Evolutionary conservation across 2,888 invertebrate genomes (phyloP).

Genomic region (Theodoxus fluviatilis): DNA sequence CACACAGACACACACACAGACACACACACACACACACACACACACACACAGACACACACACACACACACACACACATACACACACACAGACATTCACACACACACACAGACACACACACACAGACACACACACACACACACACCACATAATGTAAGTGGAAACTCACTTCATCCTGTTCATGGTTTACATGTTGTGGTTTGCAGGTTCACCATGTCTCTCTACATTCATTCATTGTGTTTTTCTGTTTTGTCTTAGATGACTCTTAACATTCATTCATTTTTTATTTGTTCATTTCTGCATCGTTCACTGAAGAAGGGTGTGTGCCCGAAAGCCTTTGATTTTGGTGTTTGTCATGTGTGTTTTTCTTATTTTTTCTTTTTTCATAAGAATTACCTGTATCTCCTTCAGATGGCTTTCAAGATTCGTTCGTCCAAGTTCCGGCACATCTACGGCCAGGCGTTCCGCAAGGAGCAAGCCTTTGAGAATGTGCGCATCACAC

Average conservation of each 20-base stretch:
- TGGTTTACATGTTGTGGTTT: too few relatives aligned
- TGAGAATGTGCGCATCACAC: conserved; percentile 95
- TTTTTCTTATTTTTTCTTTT: too few relatives aligned
- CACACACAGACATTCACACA: conserved; percentile 2
- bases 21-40: conserved; percentile 16
- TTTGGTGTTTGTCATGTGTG: too few relatives aligned
- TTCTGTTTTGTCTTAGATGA: not conserved
- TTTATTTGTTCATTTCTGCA: not conserved
- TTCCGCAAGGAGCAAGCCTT: conserved; percentile 95
- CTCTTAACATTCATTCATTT: not conserved
- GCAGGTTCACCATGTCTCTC: too few relatives aligned
- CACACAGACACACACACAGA: conserved; percentile 1
- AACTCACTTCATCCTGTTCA: not conserved
- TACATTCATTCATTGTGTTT: not conserved
- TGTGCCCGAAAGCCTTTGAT: too few relatives aligned
- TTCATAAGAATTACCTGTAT: too few relatives aligned
- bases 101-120: not conserved
- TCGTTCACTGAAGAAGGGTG: too few relatives aligned
- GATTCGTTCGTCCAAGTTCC: conserved; percentile 94
- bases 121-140: not conserved
- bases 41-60: conserved; percentile 4
- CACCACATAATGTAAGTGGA: not conserved
- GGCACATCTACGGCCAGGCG: conserved; percentile 92
- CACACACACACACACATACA: conserved; percentile 7
- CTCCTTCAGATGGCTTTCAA: conserved; percentile 40